phyloP scores from a whole-genome alignment of 1,140 invertebrate genomes.

The Littorina saxatilis region DNA sequence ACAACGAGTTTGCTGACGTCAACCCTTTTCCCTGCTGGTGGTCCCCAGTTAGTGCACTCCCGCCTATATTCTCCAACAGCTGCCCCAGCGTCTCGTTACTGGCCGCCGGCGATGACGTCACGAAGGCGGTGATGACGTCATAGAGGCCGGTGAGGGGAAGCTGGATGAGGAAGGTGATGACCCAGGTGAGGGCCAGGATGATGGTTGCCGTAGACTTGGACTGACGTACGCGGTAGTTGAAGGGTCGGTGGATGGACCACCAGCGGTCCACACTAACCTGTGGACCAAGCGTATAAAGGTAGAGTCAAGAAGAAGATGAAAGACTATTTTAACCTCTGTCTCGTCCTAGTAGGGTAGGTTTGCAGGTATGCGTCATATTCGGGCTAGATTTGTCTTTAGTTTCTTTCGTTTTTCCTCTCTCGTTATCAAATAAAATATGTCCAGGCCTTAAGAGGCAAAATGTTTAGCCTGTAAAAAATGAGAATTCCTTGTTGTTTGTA shows the following conservation, averaged over 20 bases:
- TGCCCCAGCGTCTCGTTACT: not conserved
- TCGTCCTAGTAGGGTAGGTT: too few species aligned
- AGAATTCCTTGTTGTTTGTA: too few species aligned
- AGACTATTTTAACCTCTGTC: too few species aligned
- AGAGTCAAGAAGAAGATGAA: too few species aligned
- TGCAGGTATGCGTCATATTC: too few species aligned
- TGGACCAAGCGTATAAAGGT: too few species aligned
- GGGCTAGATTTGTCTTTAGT: too few species aligned
- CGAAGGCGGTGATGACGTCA: conserved; percentile 17
- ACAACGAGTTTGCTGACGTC: not conserved
- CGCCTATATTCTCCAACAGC: not conserved
- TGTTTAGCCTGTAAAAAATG: too few species aligned
- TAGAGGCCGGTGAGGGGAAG: conserved; percentile 51
- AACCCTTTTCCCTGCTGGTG: not conserved
- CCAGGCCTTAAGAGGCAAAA: too few species aligned
- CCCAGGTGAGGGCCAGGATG: conserved; percentile 50
- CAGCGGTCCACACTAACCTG: conserved; percentile 61
- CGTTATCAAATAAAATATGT: too few species aligned
- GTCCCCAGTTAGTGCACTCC: not conserved
- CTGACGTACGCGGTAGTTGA: conserved; percentile 61
- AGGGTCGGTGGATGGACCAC: conserved; percentile 65
- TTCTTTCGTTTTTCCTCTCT: too few species aligned
- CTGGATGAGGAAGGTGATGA: conserved; percentile 55
- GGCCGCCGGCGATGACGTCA: not conserved
- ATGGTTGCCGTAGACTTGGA: conserved; percentile 53